Percentiles rank a stretch among this genome's conserved stretches.
phyloP scores from a whole-genome alignment of 1,140 invertebrate genomes.

The Trigoniulus corallinus region DNA sequence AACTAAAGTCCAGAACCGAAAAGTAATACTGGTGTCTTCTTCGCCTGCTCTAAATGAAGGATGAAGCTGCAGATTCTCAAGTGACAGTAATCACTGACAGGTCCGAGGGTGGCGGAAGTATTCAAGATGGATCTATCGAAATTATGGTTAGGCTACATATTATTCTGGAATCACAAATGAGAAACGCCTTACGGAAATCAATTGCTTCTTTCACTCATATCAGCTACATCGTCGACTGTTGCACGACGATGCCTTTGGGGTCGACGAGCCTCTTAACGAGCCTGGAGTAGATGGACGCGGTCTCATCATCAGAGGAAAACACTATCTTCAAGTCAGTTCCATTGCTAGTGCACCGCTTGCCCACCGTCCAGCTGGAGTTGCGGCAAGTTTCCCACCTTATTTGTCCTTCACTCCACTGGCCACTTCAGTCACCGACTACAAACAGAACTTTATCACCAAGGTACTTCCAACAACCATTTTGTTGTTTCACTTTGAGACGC shows the following conservation, averaged over 20 bases:
- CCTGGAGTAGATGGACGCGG: constrained; percentile 46
- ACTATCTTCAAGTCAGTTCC: constrained; percentile 23
- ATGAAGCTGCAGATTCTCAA: constrained; percentile 18
- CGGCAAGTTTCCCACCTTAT: neutral
- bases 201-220: neutral
- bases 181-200: too few relatives aligned
- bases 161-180: neutral
- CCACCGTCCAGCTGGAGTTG: neutral
- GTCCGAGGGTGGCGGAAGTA: constrained; percentile 66
- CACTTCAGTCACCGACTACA: neutral
- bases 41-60: constrained; percentile 14
- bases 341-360: neutral
- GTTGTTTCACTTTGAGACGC: neutral
- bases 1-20: neutral
- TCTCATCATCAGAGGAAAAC: constrained; percentile 60
- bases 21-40: neutral
- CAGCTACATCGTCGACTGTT: constrained; percentile 65
- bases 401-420: neutral
- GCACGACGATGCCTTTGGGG: constrained; percentile 80
- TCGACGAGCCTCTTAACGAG: constrained; percentile 83
- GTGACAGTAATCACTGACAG: constrained; percentile 61
- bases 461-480: neutral
- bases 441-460: neutral
- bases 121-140: constrained; percentile 40
- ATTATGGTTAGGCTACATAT: constrained; percentile 29